Conservation (phyloP, 2,888 invertebrate species). For the Auanema sp. region DNA sequence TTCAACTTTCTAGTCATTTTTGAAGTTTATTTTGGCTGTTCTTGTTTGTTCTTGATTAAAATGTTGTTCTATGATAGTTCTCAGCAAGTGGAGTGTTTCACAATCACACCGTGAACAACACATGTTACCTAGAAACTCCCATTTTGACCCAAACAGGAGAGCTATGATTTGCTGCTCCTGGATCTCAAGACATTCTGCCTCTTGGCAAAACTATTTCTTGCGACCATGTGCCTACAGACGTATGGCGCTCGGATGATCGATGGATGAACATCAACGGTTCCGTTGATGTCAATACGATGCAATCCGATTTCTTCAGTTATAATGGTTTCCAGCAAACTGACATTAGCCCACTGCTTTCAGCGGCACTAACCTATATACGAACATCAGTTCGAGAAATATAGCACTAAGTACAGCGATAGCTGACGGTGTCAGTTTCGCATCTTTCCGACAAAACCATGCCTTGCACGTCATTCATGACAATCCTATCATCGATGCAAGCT, state of each 20-base stretch:
- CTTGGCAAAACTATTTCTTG: neutral
- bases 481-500: no score
- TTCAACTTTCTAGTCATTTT: no score
- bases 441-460: neutral
- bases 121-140: slow-evolving; percentile 22
- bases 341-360: no score
- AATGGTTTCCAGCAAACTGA: neutral
- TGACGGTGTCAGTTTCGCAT: neutral
- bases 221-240: neutral
- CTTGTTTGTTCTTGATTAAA: no score
- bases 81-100: no score
- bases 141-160: slow-evolving; percentile 15
- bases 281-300: neutral
- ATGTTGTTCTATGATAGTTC: no score
- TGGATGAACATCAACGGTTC: neutral
- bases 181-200: neutral
- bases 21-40: no score
- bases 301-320: neutral
- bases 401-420: neutral
- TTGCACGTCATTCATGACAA: no score
- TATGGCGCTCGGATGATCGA: neutral
- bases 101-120: slow-evolving; percentile 18
- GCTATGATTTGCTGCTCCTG: slow-evolving; percentile 8
- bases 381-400: neutral
- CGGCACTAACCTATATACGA: neutral